Evolutionary conservation across 2,888 invertebrate species (phyloP).

Genomic region (Nomada goodeniana): DNA sequence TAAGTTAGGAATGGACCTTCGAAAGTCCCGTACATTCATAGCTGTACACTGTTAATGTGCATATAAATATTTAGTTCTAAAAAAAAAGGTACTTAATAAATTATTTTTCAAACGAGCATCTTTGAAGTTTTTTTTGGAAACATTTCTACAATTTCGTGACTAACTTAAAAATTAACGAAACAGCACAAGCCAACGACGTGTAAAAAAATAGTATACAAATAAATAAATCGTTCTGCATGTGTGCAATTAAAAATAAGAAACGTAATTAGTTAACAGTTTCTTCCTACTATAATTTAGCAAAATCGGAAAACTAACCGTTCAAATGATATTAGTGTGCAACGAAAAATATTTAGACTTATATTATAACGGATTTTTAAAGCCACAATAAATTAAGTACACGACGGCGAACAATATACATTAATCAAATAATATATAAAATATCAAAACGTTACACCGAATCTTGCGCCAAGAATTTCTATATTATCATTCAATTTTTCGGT

Average conservation of each 20-base stretch:
- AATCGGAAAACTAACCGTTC: too few species aligned
- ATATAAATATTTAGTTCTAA: constrained; percentile 21
- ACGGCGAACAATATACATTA: too few species aligned
- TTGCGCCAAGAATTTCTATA: constrained; percentile 21
- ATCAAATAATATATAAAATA: too few species aligned
- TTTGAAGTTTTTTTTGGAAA: constrained; percentile 8
- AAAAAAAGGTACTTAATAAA: not conserved
- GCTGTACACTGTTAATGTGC: too few species aligned
- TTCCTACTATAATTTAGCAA: not conserved
- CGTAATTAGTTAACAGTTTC: not conserved
- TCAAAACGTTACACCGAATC: too few species aligned
- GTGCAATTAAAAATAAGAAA: not conserved
- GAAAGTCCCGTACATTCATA: constrained; percentile 17
- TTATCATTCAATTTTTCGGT: constrained; percentile 44
- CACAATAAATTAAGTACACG: too few species aligned
- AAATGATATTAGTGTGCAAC: too few species aligned
- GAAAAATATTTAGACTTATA: too few species aligned
- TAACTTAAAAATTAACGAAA: constrained; percentile 8
- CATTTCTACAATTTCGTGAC: not conserved
- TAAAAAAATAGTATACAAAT: constrained; percentile 14
- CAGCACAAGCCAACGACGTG: constrained; percentile 9
- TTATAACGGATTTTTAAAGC: too few species aligned
- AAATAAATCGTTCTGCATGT: not conserved
- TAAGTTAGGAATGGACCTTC: constrained; percentile 77
- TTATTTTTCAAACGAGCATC: not conserved